Percentiles rank a stretch among this genome's conserved stretches.
phyloP scores from a whole-genome alignment of 2,113 vertebrate species.

The Hippocampus zosterae region DNA sequence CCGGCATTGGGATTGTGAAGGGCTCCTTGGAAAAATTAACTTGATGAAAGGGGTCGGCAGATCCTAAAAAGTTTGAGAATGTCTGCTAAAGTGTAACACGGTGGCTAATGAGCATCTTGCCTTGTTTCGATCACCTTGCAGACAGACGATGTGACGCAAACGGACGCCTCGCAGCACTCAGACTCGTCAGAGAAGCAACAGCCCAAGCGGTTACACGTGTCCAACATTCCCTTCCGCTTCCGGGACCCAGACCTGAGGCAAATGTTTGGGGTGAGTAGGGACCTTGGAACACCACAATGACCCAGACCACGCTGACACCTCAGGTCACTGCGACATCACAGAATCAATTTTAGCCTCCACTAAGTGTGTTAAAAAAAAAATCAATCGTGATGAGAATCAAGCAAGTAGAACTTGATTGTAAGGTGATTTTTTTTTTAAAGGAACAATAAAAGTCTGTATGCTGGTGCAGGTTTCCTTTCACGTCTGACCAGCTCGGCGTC shows the following conservation, averaged over 20 bases:
- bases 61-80: background rate
- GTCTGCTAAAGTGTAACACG: background rate
- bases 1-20: no score
- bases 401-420: background rate
- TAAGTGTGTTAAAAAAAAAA: no score
- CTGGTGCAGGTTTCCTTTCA: background rate
- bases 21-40: no score
- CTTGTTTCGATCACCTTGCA: conserved; percentile 68
- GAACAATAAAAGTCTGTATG: background rate
- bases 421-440: background rate
- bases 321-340: background rate
- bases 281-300: no score
- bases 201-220: conserved; percentile 94
- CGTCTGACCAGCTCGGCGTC: background rate
- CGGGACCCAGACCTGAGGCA: conserved; percentile 94
- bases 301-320: no score
- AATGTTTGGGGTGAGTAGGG: conserved; percentile 83
- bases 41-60: no score
- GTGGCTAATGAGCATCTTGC: conserved; percentile 52
- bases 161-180: conserved; percentile 82
- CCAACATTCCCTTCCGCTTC: conserved; percentile 99
- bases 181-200: conserved; percentile 93
- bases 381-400: background rate
- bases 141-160: conserved; percentile 92
- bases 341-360: background rate